phyloP scores from a whole-genome alignment of 2,113 vertebrate genomes.

The Nipponia nippon region DNA sequence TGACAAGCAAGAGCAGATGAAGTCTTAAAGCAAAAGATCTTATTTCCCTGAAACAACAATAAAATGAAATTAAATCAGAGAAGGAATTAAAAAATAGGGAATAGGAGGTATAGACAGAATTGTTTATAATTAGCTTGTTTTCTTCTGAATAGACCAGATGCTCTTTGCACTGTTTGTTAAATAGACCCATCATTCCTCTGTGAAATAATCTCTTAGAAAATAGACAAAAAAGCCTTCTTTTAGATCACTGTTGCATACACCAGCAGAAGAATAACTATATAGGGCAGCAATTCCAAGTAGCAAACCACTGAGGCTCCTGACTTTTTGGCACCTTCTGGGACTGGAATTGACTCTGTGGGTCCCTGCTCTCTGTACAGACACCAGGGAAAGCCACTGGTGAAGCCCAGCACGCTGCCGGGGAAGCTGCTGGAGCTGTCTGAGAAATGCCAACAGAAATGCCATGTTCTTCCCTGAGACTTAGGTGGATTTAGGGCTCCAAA shows the following conservation, averaged over 20 bases:
- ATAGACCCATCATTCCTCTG: not conserved
- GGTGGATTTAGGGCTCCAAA: not conserved
- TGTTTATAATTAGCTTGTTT: not conserved
- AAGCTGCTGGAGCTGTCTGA: not conserved
- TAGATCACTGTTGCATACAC: not conserved
- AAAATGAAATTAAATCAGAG: not conserved
- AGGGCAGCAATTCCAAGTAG: not conserved
- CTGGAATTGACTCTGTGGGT: not conserved
- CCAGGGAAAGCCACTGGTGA: fast-evolving
- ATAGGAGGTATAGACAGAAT: not conserved
- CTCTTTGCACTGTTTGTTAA: not conserved
- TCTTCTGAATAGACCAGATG: not conserved
- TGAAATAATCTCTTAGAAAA: not conserved
- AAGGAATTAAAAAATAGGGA: not conserved
- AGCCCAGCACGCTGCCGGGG: fast-evolving
- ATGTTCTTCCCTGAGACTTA: not conserved
- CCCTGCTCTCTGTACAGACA: not conserved
- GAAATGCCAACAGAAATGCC: not conserved
- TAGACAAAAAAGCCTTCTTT: not conserved
- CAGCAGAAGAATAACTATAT: not conserved
- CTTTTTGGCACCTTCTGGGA: not conserved
- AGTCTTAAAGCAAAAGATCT: conserved; percentile 5
- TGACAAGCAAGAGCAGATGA: not conserved
- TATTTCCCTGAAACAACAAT: not conserved
- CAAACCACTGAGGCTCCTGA: not conserved